These are phyloP conservation scores for Armadillidium nasatum DNA, from an alignment of 1,140 invertebrate species.

Conservation along the genomic window DNA sequence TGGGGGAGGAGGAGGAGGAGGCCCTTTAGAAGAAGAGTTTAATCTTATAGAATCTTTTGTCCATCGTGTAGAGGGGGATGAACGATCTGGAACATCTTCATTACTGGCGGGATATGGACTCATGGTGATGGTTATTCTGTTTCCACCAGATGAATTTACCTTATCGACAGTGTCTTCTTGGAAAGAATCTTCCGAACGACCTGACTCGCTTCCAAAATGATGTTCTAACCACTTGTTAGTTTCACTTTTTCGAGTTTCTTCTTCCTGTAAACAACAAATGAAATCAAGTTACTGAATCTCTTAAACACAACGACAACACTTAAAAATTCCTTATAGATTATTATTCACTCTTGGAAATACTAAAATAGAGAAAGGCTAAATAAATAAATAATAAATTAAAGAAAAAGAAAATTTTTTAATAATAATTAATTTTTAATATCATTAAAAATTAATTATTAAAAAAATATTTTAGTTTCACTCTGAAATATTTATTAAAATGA, in stretches of 20 bases:
- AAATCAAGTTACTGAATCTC: no score
- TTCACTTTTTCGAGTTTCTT: conserved; percentile 79
- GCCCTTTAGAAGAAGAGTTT: conserved; percentile 16
- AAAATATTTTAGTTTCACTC: no score
- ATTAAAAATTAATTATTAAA: no score
- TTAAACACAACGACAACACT: no score
- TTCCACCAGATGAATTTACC: conserved; percentile 27
- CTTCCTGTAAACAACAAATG: conserved; percentile 54
- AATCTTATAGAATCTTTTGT: not conserved
- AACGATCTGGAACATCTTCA: conserved; percentile 29
- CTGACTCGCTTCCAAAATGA: conserved; percentile 72
- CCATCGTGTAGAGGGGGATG: conserved; percentile 17
- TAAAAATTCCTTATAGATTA: no score
- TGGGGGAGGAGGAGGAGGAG: conserved; percentile 33
- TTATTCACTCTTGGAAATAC: no score
- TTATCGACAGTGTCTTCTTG: conserved; percentile 24
- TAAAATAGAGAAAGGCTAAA: no score
- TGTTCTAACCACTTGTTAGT: conserved; percentile 83
- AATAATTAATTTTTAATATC: no score
- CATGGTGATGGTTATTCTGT: conserved; percentile 43
- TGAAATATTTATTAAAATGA: no score
- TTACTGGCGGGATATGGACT: conserved; percentile 37
- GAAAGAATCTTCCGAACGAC: conserved; percentile 37
- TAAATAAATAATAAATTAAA: no score
- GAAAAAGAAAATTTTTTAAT: no score